Evolutionary conservation across 1,140 invertebrate species (phyloP).

Genomic region (Pogonomyrmex barbatus): DNA sequence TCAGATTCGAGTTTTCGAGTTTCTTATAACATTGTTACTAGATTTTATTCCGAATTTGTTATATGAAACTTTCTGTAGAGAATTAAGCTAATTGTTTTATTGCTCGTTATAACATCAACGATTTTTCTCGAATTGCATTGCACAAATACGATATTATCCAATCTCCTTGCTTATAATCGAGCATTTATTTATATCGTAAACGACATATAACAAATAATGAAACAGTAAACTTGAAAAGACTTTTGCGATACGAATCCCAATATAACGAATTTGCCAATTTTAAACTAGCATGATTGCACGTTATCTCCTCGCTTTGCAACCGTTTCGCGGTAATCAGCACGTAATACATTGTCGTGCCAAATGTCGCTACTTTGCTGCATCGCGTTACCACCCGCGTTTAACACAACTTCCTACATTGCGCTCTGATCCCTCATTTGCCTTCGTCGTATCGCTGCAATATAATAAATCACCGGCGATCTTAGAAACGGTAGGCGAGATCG

Average conservation of each 20-base stretch:
- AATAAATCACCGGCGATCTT: slow-evolving; percentile 61
- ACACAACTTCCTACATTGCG: slow-evolving; percentile 50
- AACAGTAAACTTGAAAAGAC: background rate
- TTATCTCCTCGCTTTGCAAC: slow-evolving; percentile 46
- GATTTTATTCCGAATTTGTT: background rate
- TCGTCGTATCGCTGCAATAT: slow-evolving; percentile 50
- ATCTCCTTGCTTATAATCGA: slow-evolving; percentile 24
- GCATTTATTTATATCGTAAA: slow-evolving; percentile 37
- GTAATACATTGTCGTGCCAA: slow-evolving; percentile 60
- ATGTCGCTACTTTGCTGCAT: slow-evolving; percentile 51
- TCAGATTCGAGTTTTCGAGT: background rate
- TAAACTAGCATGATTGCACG: slow-evolving; percentile 29
- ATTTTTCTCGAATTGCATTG: background rate
- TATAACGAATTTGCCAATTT: slow-evolving; percentile 27
- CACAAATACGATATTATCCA: slow-evolving; percentile 15
- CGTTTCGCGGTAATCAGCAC: slow-evolving; percentile 49
- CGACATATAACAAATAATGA: background rate
- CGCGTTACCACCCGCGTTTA: slow-evolving; percentile 62
- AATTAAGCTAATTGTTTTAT: background rate
- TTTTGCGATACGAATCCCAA: slow-evolving; percentile 11
- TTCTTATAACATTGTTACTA: background rate
- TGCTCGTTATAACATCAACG: background rate
- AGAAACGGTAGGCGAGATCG: background rate
- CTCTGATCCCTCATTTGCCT: slow-evolving; percentile 56
- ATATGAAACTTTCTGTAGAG: background rate